phyloP scores from a whole-genome alignment of 2,888 invertebrate genomes.

The Herminia tarsipennalis region DNA sequence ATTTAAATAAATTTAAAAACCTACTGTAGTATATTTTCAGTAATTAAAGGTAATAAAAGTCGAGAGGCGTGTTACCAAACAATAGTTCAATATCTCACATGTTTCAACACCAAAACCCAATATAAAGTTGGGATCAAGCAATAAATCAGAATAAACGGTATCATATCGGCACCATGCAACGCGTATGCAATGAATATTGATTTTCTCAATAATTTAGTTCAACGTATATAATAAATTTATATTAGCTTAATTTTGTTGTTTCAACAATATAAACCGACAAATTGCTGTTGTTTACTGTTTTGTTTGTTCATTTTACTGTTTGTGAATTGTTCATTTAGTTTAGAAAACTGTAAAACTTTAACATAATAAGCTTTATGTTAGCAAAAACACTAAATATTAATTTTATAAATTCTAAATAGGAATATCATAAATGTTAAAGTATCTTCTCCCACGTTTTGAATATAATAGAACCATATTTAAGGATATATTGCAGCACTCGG shows the following conservation, averaged over 20 bases:
- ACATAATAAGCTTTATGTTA: no score
- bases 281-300: not conserved
- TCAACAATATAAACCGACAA: not conserved
- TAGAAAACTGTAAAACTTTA: no score
- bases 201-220: conserved; percentile 64
- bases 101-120: conserved; percentile 39
- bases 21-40: no score
- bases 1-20: no score
- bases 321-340: no score
- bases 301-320: not conserved
- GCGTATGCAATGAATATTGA: conserved; percentile 74
- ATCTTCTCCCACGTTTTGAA: no score
- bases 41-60: no score
- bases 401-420: no score
- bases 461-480: no score
- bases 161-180: conserved; percentile 63
- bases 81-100: conserved; percentile 36
- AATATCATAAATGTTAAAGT: no score
- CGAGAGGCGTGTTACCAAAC: conserved; percentile 30
- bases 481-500: no score
- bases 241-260: conserved; percentile 36
- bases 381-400: no score
- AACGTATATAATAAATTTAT: conserved; percentile 55
- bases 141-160: conserved; percentile 72
- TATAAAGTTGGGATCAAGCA: conserved; percentile 49